Evolutionary conservation across 2,113 vertebrate genomes (phyloP).

Genomic region (Actinemys pallida): DNA sequence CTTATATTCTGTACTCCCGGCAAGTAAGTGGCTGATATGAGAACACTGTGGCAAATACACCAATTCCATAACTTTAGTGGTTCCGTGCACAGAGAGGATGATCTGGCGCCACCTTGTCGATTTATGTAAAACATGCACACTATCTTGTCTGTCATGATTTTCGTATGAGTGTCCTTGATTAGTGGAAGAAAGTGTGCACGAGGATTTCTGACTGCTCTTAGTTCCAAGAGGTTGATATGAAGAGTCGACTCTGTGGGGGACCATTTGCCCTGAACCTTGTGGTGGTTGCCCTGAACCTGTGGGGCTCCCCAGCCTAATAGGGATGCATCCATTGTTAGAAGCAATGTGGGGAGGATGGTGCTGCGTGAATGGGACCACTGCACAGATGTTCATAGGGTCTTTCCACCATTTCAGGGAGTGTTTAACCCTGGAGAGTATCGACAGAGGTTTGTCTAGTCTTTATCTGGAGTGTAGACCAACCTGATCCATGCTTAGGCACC

Average conservation of each 20-base stretch:
- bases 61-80: neutral
- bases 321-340: neutral
- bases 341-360: neutral
- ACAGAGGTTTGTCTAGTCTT: neutral
- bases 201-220: neutral
- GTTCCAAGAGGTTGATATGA: neutral
- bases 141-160: neutral
- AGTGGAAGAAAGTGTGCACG: neutral
- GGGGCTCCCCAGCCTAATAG: neutral
- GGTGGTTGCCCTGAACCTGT: neutral
- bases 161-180: neutral
- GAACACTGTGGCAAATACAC: neutral
- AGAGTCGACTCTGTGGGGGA: neutral
- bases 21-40: neutral
- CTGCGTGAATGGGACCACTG: neutral
- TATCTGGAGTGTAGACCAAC: neutral
- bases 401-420: too few relatives aligned
- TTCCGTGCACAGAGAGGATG: neutral
- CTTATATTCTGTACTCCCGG: neutral
- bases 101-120: neutral
- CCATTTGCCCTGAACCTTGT: neutral
- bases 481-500: neutral
- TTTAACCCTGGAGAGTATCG: too few relatives aligned
- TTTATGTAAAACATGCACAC: neutral
- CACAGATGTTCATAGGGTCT: neutral